Evolutionary conservation across 1,140 invertebrate genomes (phyloP).

Genomic region (Drosophila busckii): DNA sequence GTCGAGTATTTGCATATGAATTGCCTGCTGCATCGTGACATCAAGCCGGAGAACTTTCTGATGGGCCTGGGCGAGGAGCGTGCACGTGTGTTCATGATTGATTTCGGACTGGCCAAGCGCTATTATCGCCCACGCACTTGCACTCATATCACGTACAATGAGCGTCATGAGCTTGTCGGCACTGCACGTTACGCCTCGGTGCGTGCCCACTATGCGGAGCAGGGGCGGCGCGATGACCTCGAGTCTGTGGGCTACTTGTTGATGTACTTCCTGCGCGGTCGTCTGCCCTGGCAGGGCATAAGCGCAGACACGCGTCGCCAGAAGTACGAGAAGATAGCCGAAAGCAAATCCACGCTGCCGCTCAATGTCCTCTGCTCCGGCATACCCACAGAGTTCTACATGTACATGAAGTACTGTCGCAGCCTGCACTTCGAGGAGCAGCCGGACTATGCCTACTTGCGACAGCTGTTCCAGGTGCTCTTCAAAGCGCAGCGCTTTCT

Average conservation of each 20-base stretch:
- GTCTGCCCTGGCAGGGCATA: conserved; percentile 93
- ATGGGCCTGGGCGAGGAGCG: conserved; percentile 96
- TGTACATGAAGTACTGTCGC: conserved; percentile 96
- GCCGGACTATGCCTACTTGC: conserved; percentile 94
- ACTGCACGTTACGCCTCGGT: conserved; percentile 96
- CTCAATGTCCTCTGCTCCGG: conserved; percentile 93
- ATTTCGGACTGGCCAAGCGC: conserved; percentile 96
- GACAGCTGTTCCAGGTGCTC: conserved; percentile 33
- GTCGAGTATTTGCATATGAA: conserved; percentile 95
- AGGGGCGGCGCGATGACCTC: conserved; percentile 93
- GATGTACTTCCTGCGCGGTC: conserved; percentile 94
- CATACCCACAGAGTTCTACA: conserved; percentile 94
- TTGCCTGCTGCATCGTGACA: conserved; percentile 94
- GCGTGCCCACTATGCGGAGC: conserved; percentile 94
- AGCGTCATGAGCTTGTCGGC: conserved; percentile 95
- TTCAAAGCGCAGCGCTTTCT: conserved; percentile 26
- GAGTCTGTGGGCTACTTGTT: conserved; percentile 95
- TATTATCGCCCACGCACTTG: conserved; percentile 90
- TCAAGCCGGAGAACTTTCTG: conserved; percentile 96
- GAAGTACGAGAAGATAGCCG: conserved; percentile 96
- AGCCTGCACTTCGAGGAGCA: conserved; percentile 93
- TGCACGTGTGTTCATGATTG: conserved; percentile 94
- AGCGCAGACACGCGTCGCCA: conserved; percentile 94
- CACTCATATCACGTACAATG: conserved; percentile 90
- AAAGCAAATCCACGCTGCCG: conserved; percentile 94